Base-by-base conservation (phyloP, 2,113 vertebrate species). In the Oreochromis niloticus region DNA sequence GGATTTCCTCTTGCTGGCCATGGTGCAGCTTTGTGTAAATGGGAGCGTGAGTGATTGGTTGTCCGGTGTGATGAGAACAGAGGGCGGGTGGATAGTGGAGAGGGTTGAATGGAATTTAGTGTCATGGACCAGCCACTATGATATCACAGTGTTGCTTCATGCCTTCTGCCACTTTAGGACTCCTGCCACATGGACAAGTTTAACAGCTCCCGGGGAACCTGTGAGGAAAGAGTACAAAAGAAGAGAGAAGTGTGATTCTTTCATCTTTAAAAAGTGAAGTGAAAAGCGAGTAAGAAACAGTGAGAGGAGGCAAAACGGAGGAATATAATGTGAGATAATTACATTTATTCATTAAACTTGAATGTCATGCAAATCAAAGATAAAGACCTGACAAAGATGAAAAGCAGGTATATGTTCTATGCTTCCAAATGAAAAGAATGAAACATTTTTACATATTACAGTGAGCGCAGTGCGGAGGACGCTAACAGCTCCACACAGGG, bases 1-100 rank as follows among this genome's bases (percentile, higher is more conserved):
- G 90, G 98, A 99, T 95, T 99, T 99, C 95, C 98, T 97, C 95
- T 99, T 99, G 96, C 98, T 99, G 93, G 98, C 98, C 98, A 99
- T 99, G 34, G 80, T 91, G 89, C 71, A 84, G 89, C 90, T 83
- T 86, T 79, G 90, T 88, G 91, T 85, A 55, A 92, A 91, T 92
- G 92, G 89, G 80, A 91, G 86, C 87, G 90, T 87, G 93, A 93
- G 85, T 86, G 94, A 88, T 85, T 93, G 85, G 86, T 93, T 91
- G 90, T 93, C 91, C 83, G 63, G 91, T 85, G 82, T 92, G 95
- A 94, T 80, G 93, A 71, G 90, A 96, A 90, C 92, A 86, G 91
- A 92, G 93, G 94, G 87, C n/a, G 84, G 93, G 90, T 95, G 95
- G 90, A 86, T 92, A 66, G 95, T 95, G 90, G 95, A 95, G 88